Evolutionary conservation across 2,797 vertebrate species (phyloP).

Genomic region (Tolypeutes matacus): DNA sequence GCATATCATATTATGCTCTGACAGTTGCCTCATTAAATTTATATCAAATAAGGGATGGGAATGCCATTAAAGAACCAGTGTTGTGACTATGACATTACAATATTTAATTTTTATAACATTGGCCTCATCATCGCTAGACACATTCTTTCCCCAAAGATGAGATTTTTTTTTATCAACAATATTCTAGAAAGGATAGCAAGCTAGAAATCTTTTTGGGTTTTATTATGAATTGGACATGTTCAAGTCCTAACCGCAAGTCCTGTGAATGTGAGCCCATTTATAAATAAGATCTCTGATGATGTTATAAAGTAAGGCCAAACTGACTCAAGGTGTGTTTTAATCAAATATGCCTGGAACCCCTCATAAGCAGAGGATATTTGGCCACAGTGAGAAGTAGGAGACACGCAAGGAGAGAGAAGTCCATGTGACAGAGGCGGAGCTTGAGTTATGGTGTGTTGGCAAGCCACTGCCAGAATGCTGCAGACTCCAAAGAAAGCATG

Average conservation of each 20-base stretch:
- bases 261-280: no score
- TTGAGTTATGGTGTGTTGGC: no score
- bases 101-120: slow-evolving; percentile 66
- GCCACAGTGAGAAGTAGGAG: no score
- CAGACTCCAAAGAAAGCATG: no score
- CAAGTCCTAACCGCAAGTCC: no score
- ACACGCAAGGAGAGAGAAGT: no score
- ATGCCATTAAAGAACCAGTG: slow-evolving; percentile 27
- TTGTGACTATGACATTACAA: slow-evolving; percentile 46
- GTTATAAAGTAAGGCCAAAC: no score
- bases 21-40: slow-evolving; percentile 67
- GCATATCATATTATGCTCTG: slow-evolving; percentile 46
- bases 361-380: no score
- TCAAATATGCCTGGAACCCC: not conserved
- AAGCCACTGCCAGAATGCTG: no score
- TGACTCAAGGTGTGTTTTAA: no score
- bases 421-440: no score
- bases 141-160: slow-evolving; percentile 25
- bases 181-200: not conserved
- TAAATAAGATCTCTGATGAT: no score
- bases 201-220: not conserved
- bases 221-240: not conserved
- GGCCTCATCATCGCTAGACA: not conserved
- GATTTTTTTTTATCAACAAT: slow-evolving; percentile 7
- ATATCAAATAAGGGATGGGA: slow-evolving; percentile 58